Evolutionary conservation across 2,888 invertebrate species (phyloP), one percentile per base, ranked within the genome.

Genomic region (Eupithecia inturbata): DNA sequence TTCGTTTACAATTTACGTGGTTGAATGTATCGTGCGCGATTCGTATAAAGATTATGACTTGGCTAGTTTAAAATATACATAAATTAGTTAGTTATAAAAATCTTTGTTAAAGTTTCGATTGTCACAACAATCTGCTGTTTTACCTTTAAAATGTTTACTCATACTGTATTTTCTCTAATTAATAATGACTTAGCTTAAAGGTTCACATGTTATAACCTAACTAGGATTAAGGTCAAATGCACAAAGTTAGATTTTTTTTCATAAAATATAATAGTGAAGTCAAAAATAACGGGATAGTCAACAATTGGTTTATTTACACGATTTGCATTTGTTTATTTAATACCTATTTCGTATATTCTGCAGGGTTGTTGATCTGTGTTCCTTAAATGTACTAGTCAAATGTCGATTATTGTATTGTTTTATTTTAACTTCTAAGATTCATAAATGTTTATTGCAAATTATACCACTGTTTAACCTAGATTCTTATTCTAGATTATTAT

Each of bases 291-390:
- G n/a, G 53, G 28, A 14, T n/a, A 22, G 39, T 39, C 31, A 22
- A 41, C 10, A 62, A 69, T 72, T 77, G n/a, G n/a, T n/a, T n/a
- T 62, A 69, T 73, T 76, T 68, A 77, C n/a, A 68, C 36, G 28
- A 68, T 28, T 68, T 77, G 81, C 75, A 80, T 75, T 79, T 82
- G 80, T 84, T 82, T 78, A 73, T 81, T 82, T 80, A 78, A 78
- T 67, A 70, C 0, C 28, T 76, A 76, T 66, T 73, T 62, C 64
- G 76, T 84, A 84, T 84, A 33, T 85, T 87, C 81, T 83, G 85
- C 89, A 90, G 89, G 90, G 89, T 89, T 89, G 41, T 80, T 79
- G 78, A 82, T 87, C 84, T 89, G 89, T 91, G 89, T 90, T 91
- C 85, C 82, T 84, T 72, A 81, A 76, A 80, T 77, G 83, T 83